Conservation (phyloP, 2,797 vertebrate genomes). For the Bradypodion pumilum region DNA sequence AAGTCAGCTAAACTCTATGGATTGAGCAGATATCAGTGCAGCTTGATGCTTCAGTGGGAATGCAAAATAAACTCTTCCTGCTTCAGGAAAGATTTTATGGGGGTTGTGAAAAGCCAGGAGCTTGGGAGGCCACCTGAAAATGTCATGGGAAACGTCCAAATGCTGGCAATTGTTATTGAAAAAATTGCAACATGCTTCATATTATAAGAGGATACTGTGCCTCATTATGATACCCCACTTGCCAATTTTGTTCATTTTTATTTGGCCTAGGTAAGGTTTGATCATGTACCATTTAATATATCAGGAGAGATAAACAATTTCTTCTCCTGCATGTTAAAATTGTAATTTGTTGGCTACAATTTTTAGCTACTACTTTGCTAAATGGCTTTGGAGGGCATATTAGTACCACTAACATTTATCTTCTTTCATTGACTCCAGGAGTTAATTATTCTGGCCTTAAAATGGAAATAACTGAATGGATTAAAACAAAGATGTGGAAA, state of each 20-base stretch:
- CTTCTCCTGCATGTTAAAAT: neutral
- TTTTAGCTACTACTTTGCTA: slow-evolving; percentile 23
- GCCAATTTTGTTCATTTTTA: neutral
- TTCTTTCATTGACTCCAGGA: slow-evolving; percentile 28
- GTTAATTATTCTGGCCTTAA: slow-evolving; percentile 32
- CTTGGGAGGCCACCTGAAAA: neutral
- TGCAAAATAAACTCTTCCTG: slow-evolving; percentile 15
- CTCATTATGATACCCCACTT: neutral
- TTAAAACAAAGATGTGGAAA: neutral
- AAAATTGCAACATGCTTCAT: neutral
- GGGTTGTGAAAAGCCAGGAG: neutral
- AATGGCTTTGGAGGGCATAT: slow-evolving; percentile 12
- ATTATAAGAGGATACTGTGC: neutral
- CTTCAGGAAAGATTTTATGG: neutral
- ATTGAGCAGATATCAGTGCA: neutral
- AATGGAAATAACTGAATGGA: slow-evolving; percentile 25
- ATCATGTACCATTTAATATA: slow-evolving; percentile 29
- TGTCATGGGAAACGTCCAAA: neutral
- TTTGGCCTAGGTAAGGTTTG: slow-evolving; percentile 3
- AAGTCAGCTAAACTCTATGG: neutral
- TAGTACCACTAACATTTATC: slow-evolving; percentile 4
- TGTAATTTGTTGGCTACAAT: slow-evolving; percentile 10
- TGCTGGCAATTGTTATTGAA: neutral
- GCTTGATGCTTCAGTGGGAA: neutral
- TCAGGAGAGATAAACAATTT: neutral